Percentiles rank a stretch among this genome's conserved stretches.
Conservation (phyloP, 1,140 invertebrate genomes). For the Glossosoma conforme region DNA sequence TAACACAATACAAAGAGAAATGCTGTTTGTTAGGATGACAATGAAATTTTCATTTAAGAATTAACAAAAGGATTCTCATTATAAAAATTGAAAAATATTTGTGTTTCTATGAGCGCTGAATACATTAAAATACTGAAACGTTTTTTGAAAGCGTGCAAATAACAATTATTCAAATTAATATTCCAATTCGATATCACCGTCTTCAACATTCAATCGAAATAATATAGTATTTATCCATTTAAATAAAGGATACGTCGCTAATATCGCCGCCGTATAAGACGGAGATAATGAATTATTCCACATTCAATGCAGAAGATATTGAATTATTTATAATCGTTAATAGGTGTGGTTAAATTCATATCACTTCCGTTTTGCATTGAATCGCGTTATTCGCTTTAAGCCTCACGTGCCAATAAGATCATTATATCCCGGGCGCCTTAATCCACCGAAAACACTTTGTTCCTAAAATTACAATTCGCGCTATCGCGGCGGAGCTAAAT, state of each 20-base stretch:
- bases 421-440: constrained; percentile 2
- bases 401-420: constrained; percentile 4
- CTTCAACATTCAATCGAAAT: background rate
- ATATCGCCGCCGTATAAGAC: too few relatives aligned
- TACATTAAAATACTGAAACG: too few relatives aligned
- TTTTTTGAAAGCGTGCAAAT: too few relatives aligned
- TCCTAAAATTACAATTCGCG: constrained; percentile 15
- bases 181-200: background rate
- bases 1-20: constrained; percentile 27
- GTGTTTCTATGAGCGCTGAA: too few relatives aligned
- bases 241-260: too few relatives aligned
- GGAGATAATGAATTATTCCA: too few relatives aligned
- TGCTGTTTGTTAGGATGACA: constrained; percentile 24
- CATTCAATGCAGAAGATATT: too few relatives aligned
- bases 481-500: constrained; percentile 13
- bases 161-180: too few relatives aligned
- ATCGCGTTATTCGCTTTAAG: constrained; percentile 3
- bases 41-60: constrained; percentile 15
- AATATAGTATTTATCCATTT: background rate
- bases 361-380: too few relatives aligned
- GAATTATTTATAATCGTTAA: too few relatives aligned
- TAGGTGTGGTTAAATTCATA: too few relatives aligned
- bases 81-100: too few relatives aligned
- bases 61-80: background rate
- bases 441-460: constrained; percentile 17